Evolutionary conservation across 2,888 invertebrate genomes (phyloP).

Genomic region (Drosophila birchii): DNA sequence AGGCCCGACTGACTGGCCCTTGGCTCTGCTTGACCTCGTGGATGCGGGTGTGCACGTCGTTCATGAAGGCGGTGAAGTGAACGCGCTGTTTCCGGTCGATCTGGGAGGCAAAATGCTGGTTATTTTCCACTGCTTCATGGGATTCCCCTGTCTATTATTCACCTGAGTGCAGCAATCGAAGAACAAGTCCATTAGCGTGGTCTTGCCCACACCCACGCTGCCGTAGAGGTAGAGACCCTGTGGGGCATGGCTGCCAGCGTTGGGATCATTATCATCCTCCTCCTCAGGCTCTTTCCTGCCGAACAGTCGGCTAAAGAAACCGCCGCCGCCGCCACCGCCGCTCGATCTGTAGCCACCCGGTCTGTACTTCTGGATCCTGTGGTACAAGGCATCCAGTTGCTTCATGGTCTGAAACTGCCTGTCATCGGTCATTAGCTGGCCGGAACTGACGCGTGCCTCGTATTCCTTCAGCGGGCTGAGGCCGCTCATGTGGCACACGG

Average conservation of each 20-base stretch:
- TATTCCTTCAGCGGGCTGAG: constrained; percentile 86
- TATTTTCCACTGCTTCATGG: background rate
- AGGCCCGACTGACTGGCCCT: constrained; percentile 84
- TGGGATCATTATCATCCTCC: constrained; percentile 59
- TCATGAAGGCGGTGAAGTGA: constrained; percentile 99
- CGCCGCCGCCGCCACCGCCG: constrained; percentile 18
- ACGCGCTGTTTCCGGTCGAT: constrained; percentile 90
- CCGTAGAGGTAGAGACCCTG: constrained; percentile 94
- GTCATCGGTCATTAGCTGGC: constrained; percentile 88
- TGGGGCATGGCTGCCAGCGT: constrained; percentile 72
- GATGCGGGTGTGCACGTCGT: constrained; percentile 95
- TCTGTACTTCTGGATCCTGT: constrained; percentile 83
- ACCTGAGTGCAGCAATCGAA: constrained; percentile 90
- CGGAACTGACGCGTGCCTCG: constrained; percentile 86
- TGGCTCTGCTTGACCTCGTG: constrained; percentile 91
- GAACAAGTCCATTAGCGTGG: constrained; percentile 99
- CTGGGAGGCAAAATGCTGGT: constrained; percentile 9
- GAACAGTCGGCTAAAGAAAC: constrained; percentile 64
- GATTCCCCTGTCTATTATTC: constrained; percentile 23
- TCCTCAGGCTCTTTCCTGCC: constrained; percentile 23
- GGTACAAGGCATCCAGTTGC: constrained; percentile 88
- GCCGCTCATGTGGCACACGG: constrained; percentile 42
- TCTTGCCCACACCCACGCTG: constrained; percentile 98
- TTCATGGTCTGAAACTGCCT: constrained; percentile 90
- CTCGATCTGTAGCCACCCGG: constrained; percentile 51